Percentiles rank a stretch among this genome's conserved stretches.
phyloP scores from a whole-genome alignment of 2,888 invertebrate genomes.

The Athripsodes cinereus region DNA sequence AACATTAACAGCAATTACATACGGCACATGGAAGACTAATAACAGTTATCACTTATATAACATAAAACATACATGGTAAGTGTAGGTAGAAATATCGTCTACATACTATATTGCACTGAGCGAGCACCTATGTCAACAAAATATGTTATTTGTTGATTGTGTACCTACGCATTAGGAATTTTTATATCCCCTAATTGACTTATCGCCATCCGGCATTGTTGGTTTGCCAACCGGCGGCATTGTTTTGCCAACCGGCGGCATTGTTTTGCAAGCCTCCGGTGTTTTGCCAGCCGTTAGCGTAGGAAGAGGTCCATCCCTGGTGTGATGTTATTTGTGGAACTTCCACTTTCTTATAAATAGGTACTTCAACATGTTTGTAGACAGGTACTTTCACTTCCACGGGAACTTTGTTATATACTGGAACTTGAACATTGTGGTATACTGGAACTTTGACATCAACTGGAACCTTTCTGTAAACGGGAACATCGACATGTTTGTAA shows the following conservation, averaged over 20 bases:
- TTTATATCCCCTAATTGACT: not conserved
- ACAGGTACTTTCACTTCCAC: slow-evolving; percentile 16
- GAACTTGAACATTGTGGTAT: slow-evolving; percentile 8
- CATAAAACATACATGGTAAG: too few species aligned
- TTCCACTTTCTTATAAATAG: slow-evolving; percentile 8
- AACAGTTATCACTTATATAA: too few species aligned
- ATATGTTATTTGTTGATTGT: too few species aligned
- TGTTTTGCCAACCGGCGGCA: too few species aligned
- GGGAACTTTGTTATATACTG: slow-evolving; percentile 16
- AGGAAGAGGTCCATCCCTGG: not conserved
- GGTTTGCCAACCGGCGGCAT: not conserved
- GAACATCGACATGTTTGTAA: slow-evolving; percentile 12
- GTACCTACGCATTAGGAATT: too few species aligned
- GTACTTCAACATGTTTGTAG: slow-evolving; percentile 16
- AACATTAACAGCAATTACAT: not conserved
- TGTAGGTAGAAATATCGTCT: too few species aligned
- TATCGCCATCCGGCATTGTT: not conserved
- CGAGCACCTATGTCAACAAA: too few species aligned
- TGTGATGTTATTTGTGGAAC: not conserved
- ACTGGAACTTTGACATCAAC: slow-evolving; percentile 12
- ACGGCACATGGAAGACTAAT: not conserved
- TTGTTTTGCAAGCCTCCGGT: not conserved
- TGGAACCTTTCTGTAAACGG: slow-evolving; percentile 11
- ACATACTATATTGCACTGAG: too few species aligned
- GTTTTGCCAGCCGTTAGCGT: not conserved